Base-by-base conservation (phyloP, 1,140 invertebrate species). In the Drosophila bocki region DNA sequence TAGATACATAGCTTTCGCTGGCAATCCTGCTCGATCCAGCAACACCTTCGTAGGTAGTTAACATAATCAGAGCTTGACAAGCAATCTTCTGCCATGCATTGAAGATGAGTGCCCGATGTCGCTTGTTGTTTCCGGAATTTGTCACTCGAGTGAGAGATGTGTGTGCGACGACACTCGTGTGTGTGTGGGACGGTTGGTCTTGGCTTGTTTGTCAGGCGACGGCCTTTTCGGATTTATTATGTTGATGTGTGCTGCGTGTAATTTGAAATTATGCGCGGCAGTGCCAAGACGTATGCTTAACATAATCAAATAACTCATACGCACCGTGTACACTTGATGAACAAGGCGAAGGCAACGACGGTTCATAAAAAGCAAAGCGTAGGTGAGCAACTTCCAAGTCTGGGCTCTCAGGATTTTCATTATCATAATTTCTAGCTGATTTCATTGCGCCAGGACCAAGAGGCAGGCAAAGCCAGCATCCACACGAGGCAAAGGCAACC, bases 241-340 rank as follows among this genome's bases (percentile, higher is more conserved):
- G 84, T 84, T 76, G 79, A 86, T 82, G 82, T 70, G 68, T 77
- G 85, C 85, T 74, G 85, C 75, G 65, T 75, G 67, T 88, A 90
- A 88, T 90, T 90, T 90, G 85, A 88, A 88, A 88, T 87, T 84
- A 87, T 90, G 84, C 85, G 72, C 51, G 65, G 42, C 69, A 75
- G 77, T 75, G 63, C 59, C 56, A 51, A 44, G 62, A 79, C 80
- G 84, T 84, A 84, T 88, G 81, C 84, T 87, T 78, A 88, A 88
- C 85, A 84, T 88, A 88, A 88, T 90, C 81, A 90, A 88, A 90
- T 88, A 88, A 85, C 84, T 90, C 85, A 88, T 78, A 84, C 81
- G 85, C 81, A 69, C 48, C 45, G 56, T 78, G 15, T 51, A 57
- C 63, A 47, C 65, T 76, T 78, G 56, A 78, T 70, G 58, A 78